These are phyloP conservation scores for Phyllotreta striolata DNA, from an alignment of 2,888 invertebrate genomes.

Conservation along the genomic window DNA sequence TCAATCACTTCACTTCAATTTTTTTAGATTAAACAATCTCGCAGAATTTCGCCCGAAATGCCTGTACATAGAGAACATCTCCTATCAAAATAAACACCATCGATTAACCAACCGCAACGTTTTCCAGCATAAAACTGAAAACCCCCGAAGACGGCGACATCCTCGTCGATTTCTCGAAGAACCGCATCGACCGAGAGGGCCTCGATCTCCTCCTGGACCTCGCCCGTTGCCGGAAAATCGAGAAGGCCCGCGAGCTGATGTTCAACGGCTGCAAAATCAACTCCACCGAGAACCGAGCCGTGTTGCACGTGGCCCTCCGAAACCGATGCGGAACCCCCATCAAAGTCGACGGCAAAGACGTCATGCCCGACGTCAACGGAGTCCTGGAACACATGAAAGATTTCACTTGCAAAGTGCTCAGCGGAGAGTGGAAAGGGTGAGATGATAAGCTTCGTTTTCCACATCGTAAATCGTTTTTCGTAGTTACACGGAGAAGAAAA, in stretches of 20 bases:
- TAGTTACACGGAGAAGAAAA: conserved; percentile 88
- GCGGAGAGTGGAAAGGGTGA: conserved; percentile 75
- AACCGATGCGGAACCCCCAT: conserved; percentile 84
- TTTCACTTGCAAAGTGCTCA: conserved; percentile 81
- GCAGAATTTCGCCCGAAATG: no score
- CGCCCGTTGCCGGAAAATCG: conserved; percentile 83
- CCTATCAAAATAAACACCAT: no score
- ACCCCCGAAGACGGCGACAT: conserved; percentile 91
- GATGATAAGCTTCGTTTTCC: conserved; percentile 17
- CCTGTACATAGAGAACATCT: no score
- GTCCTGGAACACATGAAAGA: conserved; percentile 95
- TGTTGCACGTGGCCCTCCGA: conserved; percentile 92
- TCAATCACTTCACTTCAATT: conserved; percentile 6
- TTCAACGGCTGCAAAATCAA: conserved; percentile 94
- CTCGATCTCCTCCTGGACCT: conserved; percentile 80
- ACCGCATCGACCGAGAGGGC: conserved; percentile 83
- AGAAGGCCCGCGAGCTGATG: conserved; percentile 89
- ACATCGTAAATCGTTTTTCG: background rate
- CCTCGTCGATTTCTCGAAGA: conserved; percentile 96
- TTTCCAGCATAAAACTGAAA: conserved; percentile 71
- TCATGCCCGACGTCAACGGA: conserved; percentile 90
- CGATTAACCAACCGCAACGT: background rate
- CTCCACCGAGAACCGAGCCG: conserved; percentile 95
- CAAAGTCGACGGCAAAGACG: conserved; percentile 85
- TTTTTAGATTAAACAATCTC: background rate